Base-by-base conservation (phyloP, 2,797 vertebrate genomes). In the Pseudochirops cupreus region DNA sequence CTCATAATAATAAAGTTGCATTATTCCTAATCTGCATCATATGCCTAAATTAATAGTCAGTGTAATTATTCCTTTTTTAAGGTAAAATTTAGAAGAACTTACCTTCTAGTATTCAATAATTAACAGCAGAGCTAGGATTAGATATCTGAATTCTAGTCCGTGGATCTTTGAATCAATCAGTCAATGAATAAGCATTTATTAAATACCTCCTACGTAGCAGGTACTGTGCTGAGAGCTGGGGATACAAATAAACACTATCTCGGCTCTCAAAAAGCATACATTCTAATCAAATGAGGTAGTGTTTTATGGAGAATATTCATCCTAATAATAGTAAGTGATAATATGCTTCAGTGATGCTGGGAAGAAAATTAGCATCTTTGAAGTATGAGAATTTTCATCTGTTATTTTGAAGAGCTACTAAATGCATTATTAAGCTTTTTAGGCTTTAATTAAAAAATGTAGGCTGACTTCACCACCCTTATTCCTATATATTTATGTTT, bases 401-500 rank as follows among this genome's bases (percentile, higher is more conserved):
- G n/a, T 21, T 92, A 24, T 90, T 58, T 55, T 95, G 93, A 94
- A 54, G 31, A 97, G 11, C 33, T 96, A 16, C 56, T 95, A 82
- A 56, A 74, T 57, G 1, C 39, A 94, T 93, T 94, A 95, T 93
- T 94, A 95, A 95, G 31, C 56, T 62, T 58, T 74, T 93, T 0
- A 7, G 31, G 56, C 2, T 12, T 58, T 89, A 94, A 52, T 16
- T 31, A 24, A 97, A 97, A 94, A 74, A 29, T 62, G 67, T 1
- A 67, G 0, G 89, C 89, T 94, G 52, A 53, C 52, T 93, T 94
- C 33, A n/a, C 90, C 53, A 46, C 52, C 33, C 13, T 12, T 74
- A 91, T 29, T 91, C 56, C 89, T n/a, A 94, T 95, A 2, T 94
- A 92, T 94, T 90, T 95, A 92, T 89, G 93, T 96, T 96, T 93